Evolutionary conservation across 2,113 vertebrate genomes (phyloP).

Genomic region (Jacana jacana): DNA sequence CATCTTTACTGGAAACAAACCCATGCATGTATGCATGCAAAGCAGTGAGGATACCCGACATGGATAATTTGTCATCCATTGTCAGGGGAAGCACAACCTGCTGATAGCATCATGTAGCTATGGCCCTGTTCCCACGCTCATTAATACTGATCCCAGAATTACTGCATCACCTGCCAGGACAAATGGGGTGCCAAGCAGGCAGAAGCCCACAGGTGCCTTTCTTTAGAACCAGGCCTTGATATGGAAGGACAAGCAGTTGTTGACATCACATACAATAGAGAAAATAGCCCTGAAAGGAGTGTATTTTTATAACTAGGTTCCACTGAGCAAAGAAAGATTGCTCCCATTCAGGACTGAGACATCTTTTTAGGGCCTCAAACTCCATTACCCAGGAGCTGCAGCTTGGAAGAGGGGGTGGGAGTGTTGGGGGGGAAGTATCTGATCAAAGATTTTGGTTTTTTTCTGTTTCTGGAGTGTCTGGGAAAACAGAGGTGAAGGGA

Average conservation of each 20-base stretch:
- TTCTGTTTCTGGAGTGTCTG: not conserved
- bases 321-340: not conserved
- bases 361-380: not conserved
- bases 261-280: not conserved
- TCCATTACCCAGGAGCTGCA: not conserved
- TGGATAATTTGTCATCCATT: not conserved
- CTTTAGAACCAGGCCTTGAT: not conserved
- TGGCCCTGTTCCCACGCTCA: not conserved
- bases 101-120: not conserved
- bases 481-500: not conserved
- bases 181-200: not conserved
- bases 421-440: no score
- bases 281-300: not conserved
- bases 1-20: not conserved
- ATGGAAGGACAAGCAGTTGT: not conserved
- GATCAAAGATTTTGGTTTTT: not conserved
- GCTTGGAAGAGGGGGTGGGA: no score
- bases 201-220: not conserved
- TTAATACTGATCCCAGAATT: not conserved
- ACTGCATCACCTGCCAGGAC: not conserved
- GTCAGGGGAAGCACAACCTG: not conserved
- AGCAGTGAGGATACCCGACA: fast-evolving
- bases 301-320: not conserved
- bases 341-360: not conserved
- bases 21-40: fast-evolving